Percentiles rank a stretch among this genome's conserved stretches.
Conservation (phyloP, 2,888 invertebrate species). For the Gasteruption jaculator region DNA sequence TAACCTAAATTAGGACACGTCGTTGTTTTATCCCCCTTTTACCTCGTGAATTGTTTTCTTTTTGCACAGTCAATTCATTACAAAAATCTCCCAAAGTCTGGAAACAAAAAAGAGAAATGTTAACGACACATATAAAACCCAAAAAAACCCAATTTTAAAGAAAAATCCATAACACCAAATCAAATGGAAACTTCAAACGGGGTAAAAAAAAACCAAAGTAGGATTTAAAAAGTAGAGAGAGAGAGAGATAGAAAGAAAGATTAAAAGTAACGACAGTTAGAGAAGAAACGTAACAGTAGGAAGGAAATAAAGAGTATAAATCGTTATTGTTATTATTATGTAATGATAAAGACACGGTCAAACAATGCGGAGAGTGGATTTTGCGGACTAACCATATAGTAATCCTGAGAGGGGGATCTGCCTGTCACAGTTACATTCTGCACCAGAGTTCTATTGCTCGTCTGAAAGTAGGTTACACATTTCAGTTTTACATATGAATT, state of each 20-base stretch:
- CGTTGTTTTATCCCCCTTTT: too few relatives aligned
- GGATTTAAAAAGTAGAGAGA: conserved; percentile 9
- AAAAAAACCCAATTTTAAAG: conserved; percentile 16
- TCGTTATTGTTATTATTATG: conserved; percentile 45
- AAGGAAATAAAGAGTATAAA: conserved; percentile 26
- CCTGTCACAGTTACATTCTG: conserved; percentile 54
- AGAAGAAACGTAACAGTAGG: conserved; percentile 14
- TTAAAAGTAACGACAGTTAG: conserved; percentile 18
- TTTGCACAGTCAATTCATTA: too few relatives aligned
- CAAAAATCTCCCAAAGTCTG: too few relatives aligned
- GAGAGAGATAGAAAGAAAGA: conserved; percentile 22
- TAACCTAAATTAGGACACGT: too few relatives aligned
- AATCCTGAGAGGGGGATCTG: conserved; percentile 53
- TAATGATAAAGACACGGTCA: conserved; percentile 47
- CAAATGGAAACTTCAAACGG: conserved; percentile 15
- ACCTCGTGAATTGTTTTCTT: too few relatives aligned
- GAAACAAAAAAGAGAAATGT: too few relatives aligned
- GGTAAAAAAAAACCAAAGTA: conserved; percentile 8
- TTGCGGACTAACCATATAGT: conserved; percentile 53
- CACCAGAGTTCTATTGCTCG: conserved; percentile 54
- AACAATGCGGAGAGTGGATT: conserved; percentile 52
- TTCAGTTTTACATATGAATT: conserved; percentile 48
- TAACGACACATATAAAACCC: too few relatives aligned
- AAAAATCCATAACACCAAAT: conserved; percentile 15
- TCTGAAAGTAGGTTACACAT: conserved; percentile 53